Percentiles rank a stretch among this genome's conserved stretches.
phyloP scores from a whole-genome alignment of 2,888 invertebrate species.

The Acheta domesticus region DNA sequence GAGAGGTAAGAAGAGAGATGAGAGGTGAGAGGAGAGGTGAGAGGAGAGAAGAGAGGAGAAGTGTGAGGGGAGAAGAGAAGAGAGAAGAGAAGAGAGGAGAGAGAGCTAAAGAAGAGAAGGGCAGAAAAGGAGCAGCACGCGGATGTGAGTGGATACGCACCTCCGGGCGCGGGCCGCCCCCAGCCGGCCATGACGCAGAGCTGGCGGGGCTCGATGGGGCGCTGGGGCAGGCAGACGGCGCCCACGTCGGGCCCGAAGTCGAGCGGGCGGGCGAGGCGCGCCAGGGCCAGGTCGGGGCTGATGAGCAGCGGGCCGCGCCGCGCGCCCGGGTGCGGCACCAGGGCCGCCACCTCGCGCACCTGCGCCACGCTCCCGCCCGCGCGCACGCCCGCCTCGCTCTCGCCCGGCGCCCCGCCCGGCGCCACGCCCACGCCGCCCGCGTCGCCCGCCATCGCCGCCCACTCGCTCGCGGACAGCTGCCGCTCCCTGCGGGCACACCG shows the following conservation, averaged over 20 bases:
- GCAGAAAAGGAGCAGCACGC: too few relatives aligned
- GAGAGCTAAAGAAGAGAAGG: too few relatives aligned
- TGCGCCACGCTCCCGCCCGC: conserved; percentile 45
- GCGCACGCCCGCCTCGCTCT: conserved; percentile 45
- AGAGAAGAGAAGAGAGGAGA: too few relatives aligned
- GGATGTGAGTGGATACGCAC: conserved; percentile 40
- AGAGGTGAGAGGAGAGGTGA: too few relatives aligned
- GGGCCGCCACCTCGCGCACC: conserved; percentile 41
- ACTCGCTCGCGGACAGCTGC: conserved; percentile 38
- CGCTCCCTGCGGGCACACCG: conserved; percentile 38
- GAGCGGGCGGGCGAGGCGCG: conserved; percentile 54
- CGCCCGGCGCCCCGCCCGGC: not conserved
- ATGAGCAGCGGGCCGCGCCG: conserved; percentile 58
- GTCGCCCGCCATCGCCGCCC: conserved; percentile 41
- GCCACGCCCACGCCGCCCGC: conserved; percentile 31
- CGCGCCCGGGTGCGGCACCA: conserved; percentile 54
- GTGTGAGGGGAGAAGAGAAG: too few relatives aligned
- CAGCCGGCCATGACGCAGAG: conserved; percentile 59
- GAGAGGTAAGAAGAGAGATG: too few relatives aligned
- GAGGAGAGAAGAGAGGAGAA: too few relatives aligned
- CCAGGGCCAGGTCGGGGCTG: conserved; percentile 56
- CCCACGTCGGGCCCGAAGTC: conserved; percentile 53
- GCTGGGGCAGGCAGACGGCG: conserved; percentile 56
- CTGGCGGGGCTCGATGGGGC: conserved; percentile 49
- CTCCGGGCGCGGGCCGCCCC: conserved; percentile 54